phyloP scores from a whole-genome alignment of 2,888 invertebrate species.

The Acronicta psi region DNA sequence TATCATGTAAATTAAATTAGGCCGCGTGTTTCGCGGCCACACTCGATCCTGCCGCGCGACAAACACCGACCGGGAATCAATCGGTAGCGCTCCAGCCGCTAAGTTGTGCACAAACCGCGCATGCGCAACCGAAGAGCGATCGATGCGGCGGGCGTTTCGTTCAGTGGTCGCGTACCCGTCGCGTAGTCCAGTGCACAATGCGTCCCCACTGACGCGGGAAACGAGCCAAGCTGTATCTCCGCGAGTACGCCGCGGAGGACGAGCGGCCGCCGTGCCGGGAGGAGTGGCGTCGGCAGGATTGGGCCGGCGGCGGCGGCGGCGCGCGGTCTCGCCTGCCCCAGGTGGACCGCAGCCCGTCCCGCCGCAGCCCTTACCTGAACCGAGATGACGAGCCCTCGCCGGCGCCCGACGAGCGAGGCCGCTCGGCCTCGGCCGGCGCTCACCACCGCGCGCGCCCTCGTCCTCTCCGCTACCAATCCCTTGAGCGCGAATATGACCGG shows the following conservation, averaged over 20 bases:
- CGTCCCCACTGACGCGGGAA: conserved; percentile 84
- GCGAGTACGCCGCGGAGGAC: conserved; percentile 88
- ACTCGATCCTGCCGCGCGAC: conserved; percentile 49
- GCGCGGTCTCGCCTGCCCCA: conserved; percentile 93
- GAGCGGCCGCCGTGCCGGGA: conserved; percentile 88
- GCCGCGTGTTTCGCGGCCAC: conserved; percentile 42
- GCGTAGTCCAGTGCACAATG: conserved; percentile 82
- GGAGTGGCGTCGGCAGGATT: conserved; percentile 84
- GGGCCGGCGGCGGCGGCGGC: conserved; percentile 68
- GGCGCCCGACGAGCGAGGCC: conserved; percentile 95
- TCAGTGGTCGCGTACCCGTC: conserved; percentile 88
- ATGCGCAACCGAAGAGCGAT: conserved; percentile 76
- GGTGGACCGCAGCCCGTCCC: conserved; percentile 96
- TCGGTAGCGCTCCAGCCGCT: conserved; percentile 76
- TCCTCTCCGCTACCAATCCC: conserved; percentile 92
- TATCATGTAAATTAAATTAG: conserved; percentile 58
- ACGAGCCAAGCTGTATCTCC: conserved; percentile 88
- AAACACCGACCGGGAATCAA: conserved; percentile 63
- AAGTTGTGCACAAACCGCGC: conserved; percentile 62
- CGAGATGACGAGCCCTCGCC: conserved; percentile 94
- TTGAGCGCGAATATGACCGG: conserved; percentile 94
- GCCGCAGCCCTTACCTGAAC: conserved; percentile 94
- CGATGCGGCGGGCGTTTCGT: conserved; percentile 77
- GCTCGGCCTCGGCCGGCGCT: conserved; percentile 91
- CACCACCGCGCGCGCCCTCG: conserved; percentile 95